Conservation (phyloP, 2,888 invertebrate species). For the Dendrolimus houi region DNA sequence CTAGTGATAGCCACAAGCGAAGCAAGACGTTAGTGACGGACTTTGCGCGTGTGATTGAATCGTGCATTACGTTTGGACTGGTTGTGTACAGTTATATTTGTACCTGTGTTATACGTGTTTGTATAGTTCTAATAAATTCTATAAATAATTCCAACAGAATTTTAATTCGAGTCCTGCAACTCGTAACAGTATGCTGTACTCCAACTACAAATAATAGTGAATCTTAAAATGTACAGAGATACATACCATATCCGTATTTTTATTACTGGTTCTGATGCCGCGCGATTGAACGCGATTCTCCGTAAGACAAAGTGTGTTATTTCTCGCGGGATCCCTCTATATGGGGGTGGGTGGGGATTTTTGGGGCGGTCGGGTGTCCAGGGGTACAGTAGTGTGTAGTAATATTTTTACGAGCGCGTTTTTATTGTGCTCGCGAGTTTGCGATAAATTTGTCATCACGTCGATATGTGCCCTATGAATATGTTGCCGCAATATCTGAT, state of each 20-base stretch:
- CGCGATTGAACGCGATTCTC: slow-evolving; percentile 55
- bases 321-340: slow-evolving; percentile 53
- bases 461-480: not conserved
- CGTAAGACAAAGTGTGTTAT: slow-evolving; percentile 71
- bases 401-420: slow-evolving; percentile 67
- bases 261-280: slow-evolving; percentile 16
- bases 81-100: too few species aligned
- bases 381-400: slow-evolving; percentile 30
- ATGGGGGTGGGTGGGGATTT: slow-evolving; percentile 3
- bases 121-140: too few species aligned
- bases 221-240: too few species aligned
- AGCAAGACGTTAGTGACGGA: too few species aligned
- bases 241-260: slow-evolving; percentile 23
- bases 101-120: too few species aligned
- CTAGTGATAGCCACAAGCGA: too few species aligned
- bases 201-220: too few species aligned
- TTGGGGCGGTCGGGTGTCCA: slow-evolving; percentile 3
- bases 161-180: too few species aligned
- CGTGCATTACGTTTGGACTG: too few species aligned
- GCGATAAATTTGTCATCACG: slow-evolving; percentile 67
- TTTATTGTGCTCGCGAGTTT: slow-evolving; percentile 59
- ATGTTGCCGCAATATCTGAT: not conserved
- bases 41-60: too few species aligned
- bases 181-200: too few species aligned
- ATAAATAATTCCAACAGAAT: too few species aligned